A percentile compares a stretch with the other conserved stretches of the same genome.
Conservation (phyloP, 2,113 vertebrate genomes). For the Hippoglossus stenolepis region DNA sequence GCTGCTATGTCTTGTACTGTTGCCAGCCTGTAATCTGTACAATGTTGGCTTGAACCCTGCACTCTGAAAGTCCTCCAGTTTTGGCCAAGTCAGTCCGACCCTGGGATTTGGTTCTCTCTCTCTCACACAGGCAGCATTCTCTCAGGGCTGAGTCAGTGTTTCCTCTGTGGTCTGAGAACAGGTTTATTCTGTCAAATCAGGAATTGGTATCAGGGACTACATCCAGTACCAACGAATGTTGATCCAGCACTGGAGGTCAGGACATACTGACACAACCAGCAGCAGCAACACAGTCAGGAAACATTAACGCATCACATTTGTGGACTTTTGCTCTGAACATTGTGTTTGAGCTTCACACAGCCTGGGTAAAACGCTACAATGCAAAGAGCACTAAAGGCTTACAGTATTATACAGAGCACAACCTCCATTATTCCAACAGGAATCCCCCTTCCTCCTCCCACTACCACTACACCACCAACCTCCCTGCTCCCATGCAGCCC, state of each 20-base stretch:
- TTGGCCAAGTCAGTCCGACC: conserved; percentile 47
- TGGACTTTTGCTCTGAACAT: background rate
- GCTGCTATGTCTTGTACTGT: conserved; percentile 35
- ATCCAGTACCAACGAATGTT: background rate
- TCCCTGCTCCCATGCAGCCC: conserved; percentile 25
- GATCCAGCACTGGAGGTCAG: background rate
- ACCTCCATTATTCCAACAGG: conserved; percentile 12
- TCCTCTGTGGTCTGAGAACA: conserved; percentile 12
- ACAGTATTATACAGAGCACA: conserved; percentile 26
- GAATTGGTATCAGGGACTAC: background rate
- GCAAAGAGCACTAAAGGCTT: conserved; percentile 29
- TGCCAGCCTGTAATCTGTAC: conserved; percentile 58
- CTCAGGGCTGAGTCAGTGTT: conserved; percentile 41
- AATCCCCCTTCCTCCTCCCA: background rate
- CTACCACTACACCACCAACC: conserved; percentile 3
- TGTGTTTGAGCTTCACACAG: background rate
- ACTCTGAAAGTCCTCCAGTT: conserved; percentile 38
- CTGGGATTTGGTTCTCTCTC: background rate
- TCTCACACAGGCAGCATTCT: conserved; percentile 24
- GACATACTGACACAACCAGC: background rate
- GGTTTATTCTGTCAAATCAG: conserved; percentile 15
- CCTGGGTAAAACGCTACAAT: conserved; percentile 3
- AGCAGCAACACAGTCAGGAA: background rate
- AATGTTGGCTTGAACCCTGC: conserved; percentile 52
- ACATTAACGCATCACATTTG: background rate